Evolutionary conservation across 2,113 vertebrate species (phyloP).

Genomic region (Cervus canadensis): DNA sequence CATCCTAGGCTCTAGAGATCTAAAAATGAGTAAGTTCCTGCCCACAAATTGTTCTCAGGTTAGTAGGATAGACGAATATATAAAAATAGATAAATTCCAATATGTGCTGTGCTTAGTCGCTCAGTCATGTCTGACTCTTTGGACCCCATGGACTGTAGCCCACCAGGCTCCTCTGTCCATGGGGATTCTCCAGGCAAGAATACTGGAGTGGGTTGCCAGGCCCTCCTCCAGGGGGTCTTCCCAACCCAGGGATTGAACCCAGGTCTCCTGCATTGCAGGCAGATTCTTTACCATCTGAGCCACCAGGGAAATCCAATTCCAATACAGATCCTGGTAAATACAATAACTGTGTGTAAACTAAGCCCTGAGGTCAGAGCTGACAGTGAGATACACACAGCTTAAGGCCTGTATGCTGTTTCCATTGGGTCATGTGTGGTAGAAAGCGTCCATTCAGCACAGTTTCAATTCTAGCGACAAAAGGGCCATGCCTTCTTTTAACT

Average conservation of each 20-base stretch:
- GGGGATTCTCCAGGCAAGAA: background rate
- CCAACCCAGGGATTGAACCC: background rate
- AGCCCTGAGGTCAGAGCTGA: background rate
- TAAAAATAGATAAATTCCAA: slow-evolving; percentile 36
- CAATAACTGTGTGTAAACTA: background rate
- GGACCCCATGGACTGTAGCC: background rate
- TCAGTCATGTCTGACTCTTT: background rate
- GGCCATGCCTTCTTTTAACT: background rate
- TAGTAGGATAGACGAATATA: background rate
- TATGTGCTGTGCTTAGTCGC: background rate
- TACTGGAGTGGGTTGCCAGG: background rate
- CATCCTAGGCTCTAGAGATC: background rate
- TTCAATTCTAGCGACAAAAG: background rate
- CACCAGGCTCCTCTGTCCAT: background rate
- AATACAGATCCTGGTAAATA: background rate
- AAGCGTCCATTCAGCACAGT: slow-evolving; percentile 8
- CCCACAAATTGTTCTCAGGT: background rate
- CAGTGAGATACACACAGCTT: background rate
- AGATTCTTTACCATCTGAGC: background rate
- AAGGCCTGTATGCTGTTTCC: background rate
- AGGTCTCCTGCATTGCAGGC: background rate
- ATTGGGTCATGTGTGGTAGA: background rate
- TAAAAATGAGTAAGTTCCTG: background rate
- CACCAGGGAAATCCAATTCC: background rate
- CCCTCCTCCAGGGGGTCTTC: background rate